These are phyloP conservation scores for Plutomurus gul DNA, from an alignment of 1,140 invertebrate genomes.

Conservation along the genomic window DNA sequence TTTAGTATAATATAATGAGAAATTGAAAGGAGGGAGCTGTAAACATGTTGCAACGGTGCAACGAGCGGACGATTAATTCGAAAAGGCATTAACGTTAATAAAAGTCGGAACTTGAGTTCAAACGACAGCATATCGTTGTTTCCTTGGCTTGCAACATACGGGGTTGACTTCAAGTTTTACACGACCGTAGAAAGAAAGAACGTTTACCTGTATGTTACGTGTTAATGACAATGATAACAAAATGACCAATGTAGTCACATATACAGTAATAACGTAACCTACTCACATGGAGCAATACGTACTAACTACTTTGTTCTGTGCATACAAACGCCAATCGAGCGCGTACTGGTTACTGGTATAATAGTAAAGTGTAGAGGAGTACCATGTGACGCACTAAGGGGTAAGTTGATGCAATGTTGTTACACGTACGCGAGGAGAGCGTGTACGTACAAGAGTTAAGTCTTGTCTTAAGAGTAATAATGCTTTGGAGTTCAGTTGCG, in stretches of 20 bases:
- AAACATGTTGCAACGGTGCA: no score
- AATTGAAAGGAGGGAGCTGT: no score
- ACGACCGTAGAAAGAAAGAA: background rate
- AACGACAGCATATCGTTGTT: background rate
- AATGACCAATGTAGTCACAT: no score
- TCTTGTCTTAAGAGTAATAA: background rate
- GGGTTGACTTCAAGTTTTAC: background rate
- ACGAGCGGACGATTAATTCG: no score
- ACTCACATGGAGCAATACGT: no score
- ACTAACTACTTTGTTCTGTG: no score
- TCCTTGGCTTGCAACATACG: background rate
- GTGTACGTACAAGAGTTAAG: background rate
- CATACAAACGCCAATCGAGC: no score
- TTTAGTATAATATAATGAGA: no score
- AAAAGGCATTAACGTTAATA: background rate
- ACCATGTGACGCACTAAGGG: background rate
- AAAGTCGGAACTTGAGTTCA: background rate
- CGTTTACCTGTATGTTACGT: slow-evolving; percentile 2
- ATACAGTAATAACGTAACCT: no score
- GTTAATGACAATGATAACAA: slow-evolving; percentile 25
- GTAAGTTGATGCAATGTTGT: background rate
- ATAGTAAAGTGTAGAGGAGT: background rate
- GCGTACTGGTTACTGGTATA: background rate
- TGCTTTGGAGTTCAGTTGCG: background rate
- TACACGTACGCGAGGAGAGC: background rate